These are phyloP conservation scores for Pampusana beccarii DNA, from an alignment of 2,113 vertebrate species.

Conservation along the genomic window DNA sequence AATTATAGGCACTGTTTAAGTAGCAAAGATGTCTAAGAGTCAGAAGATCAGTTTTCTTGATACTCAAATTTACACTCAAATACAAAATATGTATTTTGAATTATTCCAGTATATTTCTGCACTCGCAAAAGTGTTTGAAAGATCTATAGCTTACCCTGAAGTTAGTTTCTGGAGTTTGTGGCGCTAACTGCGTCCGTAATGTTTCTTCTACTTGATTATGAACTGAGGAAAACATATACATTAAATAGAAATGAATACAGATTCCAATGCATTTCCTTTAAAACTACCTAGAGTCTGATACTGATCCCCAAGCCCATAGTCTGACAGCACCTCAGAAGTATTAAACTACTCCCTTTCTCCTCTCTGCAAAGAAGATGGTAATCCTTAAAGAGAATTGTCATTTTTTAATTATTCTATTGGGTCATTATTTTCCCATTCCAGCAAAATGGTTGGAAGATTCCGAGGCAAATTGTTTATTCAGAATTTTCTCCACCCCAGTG, in stretches of 20 bases:
- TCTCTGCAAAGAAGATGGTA: not conserved
- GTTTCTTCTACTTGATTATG: constrained; percentile 87
- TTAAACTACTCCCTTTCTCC: not conserved
- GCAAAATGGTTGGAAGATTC: not conserved
- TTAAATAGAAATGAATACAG: constrained; percentile 78
- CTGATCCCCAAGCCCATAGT: constrained; percentile 24
- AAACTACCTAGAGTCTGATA: constrained; percentile 28
- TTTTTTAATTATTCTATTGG: not conserved
- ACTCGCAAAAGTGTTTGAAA: constrained; percentile 67
- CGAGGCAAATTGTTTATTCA: not conserved
- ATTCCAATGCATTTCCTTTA: constrained; percentile 65
- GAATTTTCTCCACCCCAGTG: not conserved
- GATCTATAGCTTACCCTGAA: constrained; percentile 82
- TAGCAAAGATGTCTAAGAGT: constrained; percentile 49
- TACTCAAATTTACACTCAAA: constrained; percentile 64
- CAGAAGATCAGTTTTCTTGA: constrained; percentile 53
- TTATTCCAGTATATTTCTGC: constrained; percentile 45
- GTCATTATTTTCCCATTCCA: not conserved
- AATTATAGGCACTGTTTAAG: constrained; percentile 27
- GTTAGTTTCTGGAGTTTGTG: constrained; percentile 85
- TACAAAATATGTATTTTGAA: constrained; percentile 51
- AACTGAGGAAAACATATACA: constrained; percentile 79
- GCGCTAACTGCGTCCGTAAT: constrained; percentile 82
- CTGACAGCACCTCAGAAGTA: not conserved
- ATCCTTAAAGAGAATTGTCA: not conserved